Base-by-base conservation (phyloP, 2,888 invertebrate species). In the Dryocosmus kuriphilus region DNA sequence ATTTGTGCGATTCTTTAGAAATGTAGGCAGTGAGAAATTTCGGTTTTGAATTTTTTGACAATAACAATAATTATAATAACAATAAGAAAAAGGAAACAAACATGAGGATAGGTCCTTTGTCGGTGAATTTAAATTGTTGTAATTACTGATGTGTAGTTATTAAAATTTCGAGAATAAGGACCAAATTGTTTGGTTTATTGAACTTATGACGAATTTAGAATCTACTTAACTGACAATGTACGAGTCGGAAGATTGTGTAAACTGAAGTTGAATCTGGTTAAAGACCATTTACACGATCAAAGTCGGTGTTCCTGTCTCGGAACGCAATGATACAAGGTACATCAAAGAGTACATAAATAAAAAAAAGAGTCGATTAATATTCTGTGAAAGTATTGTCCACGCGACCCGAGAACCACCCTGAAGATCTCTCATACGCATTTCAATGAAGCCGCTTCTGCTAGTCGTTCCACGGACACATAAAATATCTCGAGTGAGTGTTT, bases 321-420 rank as follows among this genome's bases (percentile, higher is more conserved):
- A 57, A 24, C 8, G 24, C 22, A 24, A 57, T 24, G 22, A 57
- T 24, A 24, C 51, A 51, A n/a, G 19, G 51, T 51, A 51, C 24
- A 51, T 51, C 51, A n/a, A 8, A 51, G n/a, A 57, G 57, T 4
- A 46, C 24, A 67, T 67, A n/a, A 71, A 46, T 75, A 63, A 75
- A 78, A 51, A 73, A 80, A 80, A 79, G 76, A 74, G 79, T 76
- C 83, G 82, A 81, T 90, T 88, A 88, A 88, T 90, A 91, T 91
- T 91, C 91, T 83, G 80, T 79, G 80, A 81, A 85, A 84, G 89
- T 88, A 83, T 84, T 81, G 86, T 90, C 89, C 90, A 90, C 90
- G 90, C 90, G 90, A 90, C 90, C 85, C 80, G 80, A 82, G 85
- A 85, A 83, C 82, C 85, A 84, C 83, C 85, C 85, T 74, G 75